Evolutionary conservation across 2,113 vertebrate species (phyloP), one percentile per base, ranked within the genome.

Genomic region (Vicugna pacos): DNA sequence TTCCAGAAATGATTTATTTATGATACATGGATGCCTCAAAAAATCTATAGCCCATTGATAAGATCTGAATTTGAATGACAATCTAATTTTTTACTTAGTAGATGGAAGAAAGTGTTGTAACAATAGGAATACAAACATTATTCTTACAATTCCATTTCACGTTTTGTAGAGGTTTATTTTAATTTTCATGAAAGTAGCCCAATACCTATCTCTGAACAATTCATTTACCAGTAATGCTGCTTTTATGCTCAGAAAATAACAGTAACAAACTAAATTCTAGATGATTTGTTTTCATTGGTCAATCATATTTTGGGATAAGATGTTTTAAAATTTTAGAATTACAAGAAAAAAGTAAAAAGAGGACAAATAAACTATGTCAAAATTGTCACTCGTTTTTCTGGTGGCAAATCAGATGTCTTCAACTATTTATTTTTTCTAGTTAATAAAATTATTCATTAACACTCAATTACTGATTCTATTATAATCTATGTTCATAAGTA

Each of bases 361-460:
- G 16, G 30, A 75, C 2, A 22, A 67, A 42, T 62, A 83, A 73
- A 60, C 3, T 42, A 64, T 73, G 54, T 62, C 42, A 93, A 73
- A 95, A 94, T 76, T 42, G 8, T 82, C 11, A 58, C 22, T 14
- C 60, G 15, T 89, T 94, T 58, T 72, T 52, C 30, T 67, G 30
- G 62, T 70, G 77, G 35, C 30, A 97, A 83, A 80, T 91, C 32
- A 89, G 50, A 46, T 84, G 13, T 56, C 32, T 93, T 54, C 3
- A 70, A 76, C 14, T 65, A 28, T 89, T 94, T 89, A 58, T 65
- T 80, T 6, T 94, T 95, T 94, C 38, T 20, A 85, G 42, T 88
- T 92, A 72, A 87, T 90, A 81, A 89, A 82, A 76, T 79, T 72
- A 90, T 50, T 95, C n/a, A 80, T 35, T 88, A 95, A 52, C 6